These are phyloP conservation scores for Enoplosus armatus DNA, from an alignment of 2,797 vertebrate species.

Conservation along the genomic window DNA sequence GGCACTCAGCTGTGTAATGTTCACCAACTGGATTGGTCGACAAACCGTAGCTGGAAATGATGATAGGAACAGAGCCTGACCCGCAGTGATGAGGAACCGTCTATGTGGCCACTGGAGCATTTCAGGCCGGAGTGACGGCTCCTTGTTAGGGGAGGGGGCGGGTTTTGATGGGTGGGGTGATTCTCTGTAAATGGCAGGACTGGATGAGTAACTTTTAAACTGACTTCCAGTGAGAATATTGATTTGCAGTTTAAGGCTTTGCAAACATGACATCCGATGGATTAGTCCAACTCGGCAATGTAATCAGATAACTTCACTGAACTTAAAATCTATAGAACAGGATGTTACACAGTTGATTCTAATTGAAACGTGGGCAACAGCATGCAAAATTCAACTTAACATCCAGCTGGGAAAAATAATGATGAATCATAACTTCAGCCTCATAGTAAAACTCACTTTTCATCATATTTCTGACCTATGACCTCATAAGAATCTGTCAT, in stretches of 20 bases:
- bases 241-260: background rate
- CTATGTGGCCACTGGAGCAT: slow-evolving; percentile 56
- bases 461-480: background rate
- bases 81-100: slow-evolving; percentile 33
- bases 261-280: background rate
- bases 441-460: background rate
- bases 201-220: background rate
- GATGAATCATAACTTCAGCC: background rate
- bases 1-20: slow-evolving; percentile 56
- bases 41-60: slow-evolving; percentile 28
- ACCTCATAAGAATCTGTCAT: background rate
- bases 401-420: background rate
- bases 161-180: slow-evolving; percentile 40
- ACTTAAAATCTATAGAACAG: background rate
- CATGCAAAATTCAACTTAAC: background rate
- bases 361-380: background rate
- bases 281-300: background rate
- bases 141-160: slow-evolving; percentile 49
- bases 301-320: background rate
- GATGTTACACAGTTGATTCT: background rate
- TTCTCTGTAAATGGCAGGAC: slow-evolving; percentile 22
- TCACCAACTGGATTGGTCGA: slow-evolving; percentile 41
- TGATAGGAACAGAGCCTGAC: slow-evolving; percentile 36
- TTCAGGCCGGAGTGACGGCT: slow-evolving; percentile 55
- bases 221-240: background rate